Percentiles rank a stretch among this genome's conserved stretches.
phyloP scores from a whole-genome alignment of 2,797 vertebrate species.

The Typhlichthys subterraneus region DNA sequence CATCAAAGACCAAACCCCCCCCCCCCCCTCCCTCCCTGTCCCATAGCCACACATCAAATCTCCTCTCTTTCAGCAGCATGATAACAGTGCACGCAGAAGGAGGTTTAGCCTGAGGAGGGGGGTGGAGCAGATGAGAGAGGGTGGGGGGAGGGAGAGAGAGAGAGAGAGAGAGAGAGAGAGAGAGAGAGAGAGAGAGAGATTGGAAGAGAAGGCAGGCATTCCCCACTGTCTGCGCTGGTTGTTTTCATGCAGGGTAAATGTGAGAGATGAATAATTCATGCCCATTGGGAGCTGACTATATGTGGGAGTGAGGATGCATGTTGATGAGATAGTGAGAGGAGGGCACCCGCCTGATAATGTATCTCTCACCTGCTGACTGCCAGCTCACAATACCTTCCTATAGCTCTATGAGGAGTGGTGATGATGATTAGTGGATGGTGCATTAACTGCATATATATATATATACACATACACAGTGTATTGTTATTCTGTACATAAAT shows the following conservation, averaged over 20 bases:
- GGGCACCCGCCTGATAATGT: constrained; percentile 59
- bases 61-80: background rate
- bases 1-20: too few species aligned
- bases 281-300: constrained; percentile 66
- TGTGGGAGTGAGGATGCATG: constrained; percentile 62
- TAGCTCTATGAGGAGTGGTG: background rate
- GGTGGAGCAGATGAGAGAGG: constrained; percentile 6
- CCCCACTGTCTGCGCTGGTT: constrained; percentile 49
- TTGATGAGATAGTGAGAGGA: constrained; percentile 54
- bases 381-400: background rate
- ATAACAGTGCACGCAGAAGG: background rate
- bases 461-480: background rate
- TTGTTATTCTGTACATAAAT: constrained; percentile 16
- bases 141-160: constrained; percentile 7
- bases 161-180: background rate
- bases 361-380: constrained; percentile 48
- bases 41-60: too few species aligned
- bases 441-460: background rate
- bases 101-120: background rate
- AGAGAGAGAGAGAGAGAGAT: background rate
- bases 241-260: constrained; percentile 56
- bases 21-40: too few species aligned
- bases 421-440: background rate
- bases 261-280: constrained; percentile 75
- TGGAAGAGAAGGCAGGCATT: constrained; percentile 32